phyloP scores from a whole-genome alignment of 2,888 invertebrate species.

The Linyphia triangularis region DNA sequence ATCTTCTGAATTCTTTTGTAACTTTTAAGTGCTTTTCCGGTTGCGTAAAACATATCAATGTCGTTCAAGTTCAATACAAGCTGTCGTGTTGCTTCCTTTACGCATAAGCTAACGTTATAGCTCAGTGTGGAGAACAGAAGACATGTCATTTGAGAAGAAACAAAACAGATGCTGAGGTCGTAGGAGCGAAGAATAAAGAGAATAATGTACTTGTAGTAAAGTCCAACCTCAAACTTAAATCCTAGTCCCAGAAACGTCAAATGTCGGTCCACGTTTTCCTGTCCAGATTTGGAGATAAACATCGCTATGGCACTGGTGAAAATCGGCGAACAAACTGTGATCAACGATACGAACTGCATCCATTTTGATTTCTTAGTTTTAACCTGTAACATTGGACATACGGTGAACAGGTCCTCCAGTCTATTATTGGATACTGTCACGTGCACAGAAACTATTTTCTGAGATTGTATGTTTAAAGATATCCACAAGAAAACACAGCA shows the following conservation, averaged over 20 bases:
- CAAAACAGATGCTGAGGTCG: slow-evolving; percentile 58
- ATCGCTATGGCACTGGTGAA: slow-evolving; percentile 48
- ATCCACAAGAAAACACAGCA: slow-evolving; percentile 49
- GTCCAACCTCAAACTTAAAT: slow-evolving; percentile 22
- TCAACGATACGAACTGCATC: slow-evolving; percentile 27
- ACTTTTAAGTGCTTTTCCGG: slow-evolving; percentile 30
- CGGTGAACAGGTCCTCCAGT: neutral
- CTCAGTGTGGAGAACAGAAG: slow-evolving; percentile 48
- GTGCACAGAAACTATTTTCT: slow-evolving; percentile 18
- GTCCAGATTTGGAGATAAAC: slow-evolving; percentile 41
- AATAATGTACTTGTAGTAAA: slow-evolving; percentile 51
- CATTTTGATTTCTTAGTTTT: neutral
- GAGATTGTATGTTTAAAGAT: slow-evolving; percentile 42
- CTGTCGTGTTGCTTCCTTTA: slow-evolving; percentile 23
- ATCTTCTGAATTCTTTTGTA: slow-evolving; percentile 45
- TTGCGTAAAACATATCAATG: neutral
- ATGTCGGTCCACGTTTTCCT: slow-evolving; percentile 40
- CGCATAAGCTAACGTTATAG: slow-evolving; percentile 14
- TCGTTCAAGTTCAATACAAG: neutral
- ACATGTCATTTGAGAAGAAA: slow-evolving; percentile 50
- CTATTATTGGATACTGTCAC: slow-evolving; percentile 1
- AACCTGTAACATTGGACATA: neutral
- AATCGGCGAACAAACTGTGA: slow-evolving; percentile 45
- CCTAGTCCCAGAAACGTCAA: slow-evolving; percentile 35
- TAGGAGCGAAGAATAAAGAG: slow-evolving; percentile 50